phyloP scores from a whole-genome alignment of 2,797 vertebrate species.

The Coreius guichenoti region DNA sequence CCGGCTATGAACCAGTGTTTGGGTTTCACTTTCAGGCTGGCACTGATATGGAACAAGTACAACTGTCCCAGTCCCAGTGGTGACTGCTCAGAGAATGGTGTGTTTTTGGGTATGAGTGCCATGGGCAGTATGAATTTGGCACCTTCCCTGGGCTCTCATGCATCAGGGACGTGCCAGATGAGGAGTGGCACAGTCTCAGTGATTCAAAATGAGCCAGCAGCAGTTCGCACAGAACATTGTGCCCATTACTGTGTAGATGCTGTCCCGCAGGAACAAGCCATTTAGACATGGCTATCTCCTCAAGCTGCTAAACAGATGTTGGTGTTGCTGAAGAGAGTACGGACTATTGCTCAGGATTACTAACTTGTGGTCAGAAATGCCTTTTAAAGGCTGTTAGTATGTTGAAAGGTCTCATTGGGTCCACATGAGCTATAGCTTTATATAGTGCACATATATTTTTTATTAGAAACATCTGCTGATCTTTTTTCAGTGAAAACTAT shows the following conservation, averaged over 20 bases:
- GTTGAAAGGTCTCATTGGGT: not conserved
- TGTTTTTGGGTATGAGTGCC: constrained; percentile 34
- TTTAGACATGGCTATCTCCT: constrained; percentile 40
- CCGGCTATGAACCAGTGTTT: not conserved
- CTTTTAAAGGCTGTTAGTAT: not conserved
- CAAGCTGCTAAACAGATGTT: constrained; percentile 39
- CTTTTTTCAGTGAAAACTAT: not conserved
- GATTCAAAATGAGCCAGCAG: constrained; percentile 39
- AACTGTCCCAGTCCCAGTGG: constrained; percentile 29
- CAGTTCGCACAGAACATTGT: constrained; percentile 31
- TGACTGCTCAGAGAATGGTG: constrained; percentile 17
- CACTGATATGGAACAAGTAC: constrained; percentile 41
- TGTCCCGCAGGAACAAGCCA: constrained; percentile 16
- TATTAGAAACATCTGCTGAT: not conserved
- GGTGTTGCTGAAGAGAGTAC: constrained; percentile 7
- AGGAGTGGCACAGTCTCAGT: constrained; percentile 28
- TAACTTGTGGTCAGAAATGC: not conserved
- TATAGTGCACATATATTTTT: not conserved
- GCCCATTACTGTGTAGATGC: constrained; percentile 14
- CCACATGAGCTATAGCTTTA: not conserved
- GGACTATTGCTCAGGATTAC: constrained; percentile 12
- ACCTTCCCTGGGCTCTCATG: constrained; percentile 24
- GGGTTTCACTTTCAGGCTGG: constrained; percentile 35
- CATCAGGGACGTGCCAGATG: constrained; percentile 48
- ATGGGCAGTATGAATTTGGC: constrained; percentile 32